phyloP scores from a whole-genome alignment of 2,888 invertebrate genomes.

The Lasioglossum leucozonium region DNA sequence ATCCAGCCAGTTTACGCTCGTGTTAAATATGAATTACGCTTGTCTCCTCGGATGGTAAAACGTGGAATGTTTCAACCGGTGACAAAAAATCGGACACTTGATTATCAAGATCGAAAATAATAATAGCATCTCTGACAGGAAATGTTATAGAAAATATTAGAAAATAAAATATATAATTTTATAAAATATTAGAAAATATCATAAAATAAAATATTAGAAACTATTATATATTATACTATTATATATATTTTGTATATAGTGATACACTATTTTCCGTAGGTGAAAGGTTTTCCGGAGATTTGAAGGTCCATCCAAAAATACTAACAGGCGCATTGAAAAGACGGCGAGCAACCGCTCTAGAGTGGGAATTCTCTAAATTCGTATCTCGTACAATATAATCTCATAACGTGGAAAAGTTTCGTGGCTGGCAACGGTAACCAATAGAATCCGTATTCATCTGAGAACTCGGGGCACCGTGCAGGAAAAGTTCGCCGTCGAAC shows the following conservation, averaged over 20 bases:
- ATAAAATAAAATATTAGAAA: no score
- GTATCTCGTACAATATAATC: conserved; percentile 1
- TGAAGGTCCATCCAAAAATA: background rate
- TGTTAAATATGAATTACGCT: background rate
- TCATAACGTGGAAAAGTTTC: background rate
- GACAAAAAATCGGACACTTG: background rate
- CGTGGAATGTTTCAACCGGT: background rate
- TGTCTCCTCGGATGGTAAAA: background rate
- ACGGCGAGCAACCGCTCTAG: background rate
- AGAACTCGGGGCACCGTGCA: background rate
- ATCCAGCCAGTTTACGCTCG: background rate
- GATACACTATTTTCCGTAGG: no score
- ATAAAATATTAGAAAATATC: no score
- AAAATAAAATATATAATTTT: no score
- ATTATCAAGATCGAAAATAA: background rate
- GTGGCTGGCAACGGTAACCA: background rate
- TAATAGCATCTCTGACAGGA: background rate
- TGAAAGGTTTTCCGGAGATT: no score
- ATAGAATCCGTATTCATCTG: background rate
- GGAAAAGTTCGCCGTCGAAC: background rate
- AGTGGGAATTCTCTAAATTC: background rate
- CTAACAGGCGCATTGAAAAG: background rate
- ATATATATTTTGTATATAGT: no score
- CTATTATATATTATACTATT: no score
- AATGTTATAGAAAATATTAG: no score